phyloP scores from a whole-genome alignment of 1,140 invertebrate genomes.

The Paraescarpia echinospica region DNA sequence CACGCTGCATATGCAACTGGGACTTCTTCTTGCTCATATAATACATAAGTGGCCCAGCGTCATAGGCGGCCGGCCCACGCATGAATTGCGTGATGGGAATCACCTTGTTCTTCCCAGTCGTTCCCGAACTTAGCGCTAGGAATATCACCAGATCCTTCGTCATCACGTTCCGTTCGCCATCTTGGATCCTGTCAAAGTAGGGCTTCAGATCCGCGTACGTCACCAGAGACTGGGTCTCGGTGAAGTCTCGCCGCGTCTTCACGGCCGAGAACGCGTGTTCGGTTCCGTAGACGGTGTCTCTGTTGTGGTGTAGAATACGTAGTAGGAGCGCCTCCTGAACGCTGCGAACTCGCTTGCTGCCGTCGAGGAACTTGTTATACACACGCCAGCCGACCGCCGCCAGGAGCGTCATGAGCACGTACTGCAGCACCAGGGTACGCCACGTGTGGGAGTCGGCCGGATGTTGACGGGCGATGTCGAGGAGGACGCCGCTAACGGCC shows the following conservation, averaged over 20 bases:
- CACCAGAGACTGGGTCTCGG: not conserved
- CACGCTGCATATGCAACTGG: constrained; percentile 13
- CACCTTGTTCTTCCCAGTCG: constrained; percentile 26
- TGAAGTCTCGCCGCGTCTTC: constrained; percentile 10
- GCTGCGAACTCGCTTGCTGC: not conserved
- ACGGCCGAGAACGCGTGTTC: constrained; percentile 3
- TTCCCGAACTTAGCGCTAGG: constrained; percentile 26
- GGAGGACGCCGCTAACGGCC: not conserved
- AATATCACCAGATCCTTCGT: constrained; percentile 23
- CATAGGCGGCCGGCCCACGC: constrained; percentile 11
- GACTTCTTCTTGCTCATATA: constrained; percentile 12
- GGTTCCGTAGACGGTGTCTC: not conserved
- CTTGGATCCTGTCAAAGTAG: not conserved
- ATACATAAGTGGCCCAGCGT: constrained; percentile 21
- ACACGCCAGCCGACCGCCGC: not conserved
- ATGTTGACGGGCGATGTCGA: constrained; percentile 10
- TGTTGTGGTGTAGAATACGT: constrained; percentile 7
- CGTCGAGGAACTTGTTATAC: not conserved
- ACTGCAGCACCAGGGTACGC: constrained; percentile 21
- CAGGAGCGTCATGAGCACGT: constrained; percentile 21
- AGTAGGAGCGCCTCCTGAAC: not conserved
- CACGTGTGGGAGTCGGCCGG: constrained; percentile 28
- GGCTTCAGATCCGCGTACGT: not conserved
- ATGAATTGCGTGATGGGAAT: constrained; percentile 26
- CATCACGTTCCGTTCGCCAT: constrained; percentile 17